phyloP scores from a whole-genome alignment of 1,140 invertebrate genomes.

The Delia radicum region DNA sequence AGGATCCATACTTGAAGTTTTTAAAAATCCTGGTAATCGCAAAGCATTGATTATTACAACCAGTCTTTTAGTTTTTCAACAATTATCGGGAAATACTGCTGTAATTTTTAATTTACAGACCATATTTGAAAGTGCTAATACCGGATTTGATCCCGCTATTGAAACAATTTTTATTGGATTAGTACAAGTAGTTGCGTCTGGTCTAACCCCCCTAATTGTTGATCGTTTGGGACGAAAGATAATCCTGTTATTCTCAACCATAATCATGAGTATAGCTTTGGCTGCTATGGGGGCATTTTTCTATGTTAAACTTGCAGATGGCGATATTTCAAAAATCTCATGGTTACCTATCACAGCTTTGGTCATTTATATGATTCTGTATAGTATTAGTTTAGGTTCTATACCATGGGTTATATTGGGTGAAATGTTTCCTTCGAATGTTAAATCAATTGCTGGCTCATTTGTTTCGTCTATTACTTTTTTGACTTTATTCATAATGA shows the following conservation, averaged over 20 bases:
- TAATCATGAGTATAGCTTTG: conserved; percentile 60
- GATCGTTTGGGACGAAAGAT: conserved; percentile 70
- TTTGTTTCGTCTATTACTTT: conserved; percentile 75
- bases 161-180: conserved; percentile 72
- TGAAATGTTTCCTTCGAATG: conserved; percentile 73
- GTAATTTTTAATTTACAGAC: conserved; percentile 74
- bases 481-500: conserved; percentile 73
- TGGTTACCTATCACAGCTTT: conserved; percentile 65
- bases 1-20: conserved; percentile 59
- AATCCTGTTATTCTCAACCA: conserved; percentile 66
- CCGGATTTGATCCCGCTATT: conserved; percentile 59
- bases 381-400: conserved; percentile 69
- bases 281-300: conserved; percentile 64
- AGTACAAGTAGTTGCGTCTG: conserved; percentile 65
- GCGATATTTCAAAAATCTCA: conserved; percentile 55
- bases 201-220: conserved; percentile 67
- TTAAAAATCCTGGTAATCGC: conserved; percentile 58
- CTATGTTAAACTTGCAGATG: conserved; percentile 55
- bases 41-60: conserved; percentile 68
- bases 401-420: conserved; percentile 80
- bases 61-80: conserved; percentile 68
- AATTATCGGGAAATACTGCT: conserved; percentile 75
- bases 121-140: conserved; percentile 66
- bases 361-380: conserved; percentile 64
- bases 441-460: conserved; percentile 70